phyloP scores from a whole-genome alignment of 2,113 vertebrate genomes.

The Larimichthys polyactis region DNA sequence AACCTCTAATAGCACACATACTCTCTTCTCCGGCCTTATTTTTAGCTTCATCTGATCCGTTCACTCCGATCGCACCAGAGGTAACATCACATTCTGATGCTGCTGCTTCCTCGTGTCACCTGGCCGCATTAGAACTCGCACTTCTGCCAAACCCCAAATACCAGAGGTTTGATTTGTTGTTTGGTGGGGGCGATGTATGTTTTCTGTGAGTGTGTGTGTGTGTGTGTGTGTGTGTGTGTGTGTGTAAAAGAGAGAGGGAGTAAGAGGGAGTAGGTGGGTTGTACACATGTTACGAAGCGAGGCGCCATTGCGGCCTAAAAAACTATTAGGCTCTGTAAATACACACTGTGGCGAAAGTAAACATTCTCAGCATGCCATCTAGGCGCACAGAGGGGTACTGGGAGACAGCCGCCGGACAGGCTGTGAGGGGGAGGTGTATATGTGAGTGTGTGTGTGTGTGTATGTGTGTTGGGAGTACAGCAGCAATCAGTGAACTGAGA shows the following conservation, averaged over 20 bases:
- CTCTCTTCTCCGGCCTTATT: conserved; percentile 38
- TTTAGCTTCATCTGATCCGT: conserved; percentile 46
- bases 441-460: conserved; percentile 10
- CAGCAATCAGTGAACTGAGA: conserved; percentile 62
- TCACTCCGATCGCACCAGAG: conserved; percentile 38
- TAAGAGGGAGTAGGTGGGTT: conserved; percentile 64
- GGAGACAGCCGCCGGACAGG: conserved; percentile 79
- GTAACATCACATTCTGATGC: conserved; percentile 43
- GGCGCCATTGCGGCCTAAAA: conserved; percentile 83
- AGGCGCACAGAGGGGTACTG: conserved; percentile 79
- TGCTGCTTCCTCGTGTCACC: conserved; percentile 60
- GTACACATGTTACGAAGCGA: conserved; percentile 79
- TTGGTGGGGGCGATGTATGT: conserved; percentile 54
- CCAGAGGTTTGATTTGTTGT: conserved; percentile 72
- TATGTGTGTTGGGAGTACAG: conserved; percentile 33
- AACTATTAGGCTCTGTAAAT: conserved; percentile 86
- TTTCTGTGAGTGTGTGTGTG: conserved; percentile 44
- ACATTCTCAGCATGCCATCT: conserved; percentile 83
- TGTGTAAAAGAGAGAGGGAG: conserved; percentile 46
- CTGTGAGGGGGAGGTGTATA: conserved; percentile 67
- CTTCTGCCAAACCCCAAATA: conserved; percentile 62
- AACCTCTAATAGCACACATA: conserved; percentile 34
- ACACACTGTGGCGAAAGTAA: conserved; percentile 83
- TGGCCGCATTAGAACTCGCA: conserved; percentile 38
- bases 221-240: conserved; percentile 45